Base-by-base conservation (phyloP, 2,888 invertebrate species). In the Carpatolechia fugitivella region DNA sequence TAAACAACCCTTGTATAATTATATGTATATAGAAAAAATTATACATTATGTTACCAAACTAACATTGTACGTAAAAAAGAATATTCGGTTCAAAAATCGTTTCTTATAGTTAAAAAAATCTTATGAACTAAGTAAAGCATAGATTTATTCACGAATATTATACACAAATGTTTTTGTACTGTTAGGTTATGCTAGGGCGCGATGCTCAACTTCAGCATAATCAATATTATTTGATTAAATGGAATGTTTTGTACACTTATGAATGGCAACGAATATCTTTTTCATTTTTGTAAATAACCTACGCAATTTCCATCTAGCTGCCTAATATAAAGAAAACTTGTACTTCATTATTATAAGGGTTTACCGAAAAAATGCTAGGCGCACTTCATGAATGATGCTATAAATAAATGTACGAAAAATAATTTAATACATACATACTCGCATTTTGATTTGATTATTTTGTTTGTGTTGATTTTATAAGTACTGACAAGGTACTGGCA, bases 101-200 rank as follows among this genome's bases (percentile, higher is more conserved):
- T 72, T 70, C 66, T 71, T 72, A 75, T 68, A 64, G 64, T 60
- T 56, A 64, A 67, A 67, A 70, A 70, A 75, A 72, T 24, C 76
- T 74, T 71, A 72, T 71, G 70, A 56, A 66, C 88, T 89, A 89
- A 82, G 85, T 89, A 89, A 89, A 89, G 89, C 89, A 89, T 85
- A 83, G 70, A 73, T 77, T 78, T 66, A 80, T 81, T 76, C 73
- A 80, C 81, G 81, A 84, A 79, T 77, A 82, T 76, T 78, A 79
- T 85, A 80, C 80, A 80, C 77, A 80, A 83, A 76, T 85, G 84
- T 85, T 86, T 41, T 89, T 89, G 89, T 89, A 89, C 89, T 89
- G 84, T 88, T 71, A 88, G 87, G 89, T 87, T 82, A 76, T 78
- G 74, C 71, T 70, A 36, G 29, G 47, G 31, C 56, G 52, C 50